phyloP scores from a whole-genome alignment of 2,797 vertebrate species.

The Eulemur rubriventer region DNA sequence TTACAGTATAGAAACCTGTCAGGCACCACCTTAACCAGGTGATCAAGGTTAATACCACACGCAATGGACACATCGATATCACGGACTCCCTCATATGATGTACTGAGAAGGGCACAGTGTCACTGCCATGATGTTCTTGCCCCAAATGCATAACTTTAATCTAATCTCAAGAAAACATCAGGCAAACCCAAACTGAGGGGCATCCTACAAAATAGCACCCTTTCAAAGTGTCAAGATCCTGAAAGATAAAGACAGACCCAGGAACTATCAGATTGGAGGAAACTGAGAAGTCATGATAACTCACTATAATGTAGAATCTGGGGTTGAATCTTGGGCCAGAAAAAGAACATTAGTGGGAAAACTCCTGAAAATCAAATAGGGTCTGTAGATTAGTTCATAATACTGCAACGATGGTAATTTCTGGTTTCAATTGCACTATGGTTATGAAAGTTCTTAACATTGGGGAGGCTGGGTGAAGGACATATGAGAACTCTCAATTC shows the following conservation, averaged over 20 bases:
- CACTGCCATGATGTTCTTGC: not conserved
- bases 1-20: not conserved
- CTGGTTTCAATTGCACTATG: not conserved
- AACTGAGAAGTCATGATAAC: not conserved
- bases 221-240: not conserved
- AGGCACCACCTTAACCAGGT: not conserved
- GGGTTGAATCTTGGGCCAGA: not conserved
- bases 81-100: accelerated
- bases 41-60: not conserved
- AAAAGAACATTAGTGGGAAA: not conserved
- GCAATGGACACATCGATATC: not conserved
- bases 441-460: not conserved
- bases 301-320: not conserved
- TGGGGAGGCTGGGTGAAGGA: not conserved
- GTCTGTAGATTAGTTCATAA: not conserved
- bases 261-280: not conserved
- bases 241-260: not conserved
- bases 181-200: not conserved
- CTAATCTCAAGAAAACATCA: not conserved
- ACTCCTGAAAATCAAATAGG: not conserved
- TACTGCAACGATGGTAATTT: not conserved
- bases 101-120: not conserved
- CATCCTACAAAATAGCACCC: not conserved
- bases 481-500: not conserved
- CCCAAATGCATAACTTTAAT: not conserved